Evolutionary conservation across 1,140 invertebrate genomes (phyloP).

Genomic region (Drosophila erecta): DNA sequence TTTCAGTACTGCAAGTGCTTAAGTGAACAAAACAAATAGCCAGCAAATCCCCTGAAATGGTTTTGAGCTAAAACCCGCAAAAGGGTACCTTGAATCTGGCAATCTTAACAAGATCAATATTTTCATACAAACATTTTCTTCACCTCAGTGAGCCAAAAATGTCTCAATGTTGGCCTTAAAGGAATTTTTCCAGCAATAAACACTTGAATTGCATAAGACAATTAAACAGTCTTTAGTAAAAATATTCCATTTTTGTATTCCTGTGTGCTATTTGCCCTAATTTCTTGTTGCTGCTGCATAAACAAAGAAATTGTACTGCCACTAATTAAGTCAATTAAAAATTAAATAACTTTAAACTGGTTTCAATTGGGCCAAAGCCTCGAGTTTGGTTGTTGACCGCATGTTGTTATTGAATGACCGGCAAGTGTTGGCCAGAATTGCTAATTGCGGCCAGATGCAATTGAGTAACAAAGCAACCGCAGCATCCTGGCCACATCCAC

Average conservation of each 20-base stretch:
- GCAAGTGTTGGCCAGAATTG: constrained; percentile 54
- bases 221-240: too few relatives aligned
- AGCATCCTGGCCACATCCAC: constrained; percentile 42
- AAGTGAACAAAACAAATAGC: too few relatives aligned
- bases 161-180: background rate
- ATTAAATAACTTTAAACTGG: constrained; percentile 74
- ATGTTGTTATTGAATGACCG: constrained; percentile 59
- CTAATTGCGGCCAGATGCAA: constrained; percentile 59
- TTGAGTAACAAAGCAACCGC: constrained; percentile 56
- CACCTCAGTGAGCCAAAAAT: too few relatives aligned
- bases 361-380: constrained; percentile 32
- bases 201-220: too few relatives aligned
- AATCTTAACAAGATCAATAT: background rate
- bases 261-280: background rate
- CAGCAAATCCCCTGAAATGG: too few relatives aligned
- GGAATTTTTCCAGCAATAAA: background rate
- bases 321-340: constrained; percentile 79
- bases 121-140: background rate
- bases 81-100: too few relatives aligned
- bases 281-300: constrained; percentile 59
- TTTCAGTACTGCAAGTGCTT: too few relatives aligned
- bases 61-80: background rate
- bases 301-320: constrained; percentile 66
- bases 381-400: constrained; percentile 29
- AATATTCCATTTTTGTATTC: background rate